Conservation (phyloP, 1,140 invertebrate genomes). For the Pseudomyrmex dendroicus region DNA sequence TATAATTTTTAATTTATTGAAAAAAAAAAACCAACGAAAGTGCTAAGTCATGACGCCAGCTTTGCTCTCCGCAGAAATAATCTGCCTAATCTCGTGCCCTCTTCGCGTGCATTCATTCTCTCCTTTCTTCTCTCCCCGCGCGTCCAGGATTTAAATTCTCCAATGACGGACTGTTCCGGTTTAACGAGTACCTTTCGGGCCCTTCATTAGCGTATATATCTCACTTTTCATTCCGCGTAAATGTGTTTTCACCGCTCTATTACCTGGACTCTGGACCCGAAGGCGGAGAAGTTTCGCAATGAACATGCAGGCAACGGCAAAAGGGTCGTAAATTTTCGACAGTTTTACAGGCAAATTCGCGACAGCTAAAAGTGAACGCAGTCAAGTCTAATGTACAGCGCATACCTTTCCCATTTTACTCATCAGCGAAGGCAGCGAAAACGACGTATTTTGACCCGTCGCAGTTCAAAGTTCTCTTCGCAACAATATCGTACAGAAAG, state of each 20-base stretch:
- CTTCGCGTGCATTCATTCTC: neutral
- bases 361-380: slow-evolving; percentile 57
- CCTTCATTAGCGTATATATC: slow-evolving; percentile 47
- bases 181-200: slow-evolving; percentile 18
- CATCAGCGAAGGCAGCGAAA: slow-evolving; percentile 58
- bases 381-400: slow-evolving; percentile 58
- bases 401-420: slow-evolving; percentile 44
- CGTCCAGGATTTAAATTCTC: slow-evolving; percentile 13
- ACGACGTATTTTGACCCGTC: slow-evolving; percentile 63
- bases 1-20: slow-evolving; percentile 44
- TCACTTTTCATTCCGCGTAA: slow-evolving; percentile 35
- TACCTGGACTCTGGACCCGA: neutral
- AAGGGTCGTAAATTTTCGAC: slow-evolving; percentile 65
- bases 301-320: slow-evolving; percentile 45
- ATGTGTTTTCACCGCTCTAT: slow-evolving; percentile 10
- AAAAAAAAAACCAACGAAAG: slow-evolving; percentile 51
- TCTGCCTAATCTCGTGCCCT: slow-evolving; percentile 28
- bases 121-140: neutral
- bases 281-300: slow-evolving; percentile 61
- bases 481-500: slow-evolving; percentile 22
- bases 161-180: neutral
- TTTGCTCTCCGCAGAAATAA: slow-evolving; percentile 21
- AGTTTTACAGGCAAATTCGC: slow-evolving; percentile 62
- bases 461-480: slow-evolving; percentile 39
- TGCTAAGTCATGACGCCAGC: neutral